Evolutionary conservation across 2,113 vertebrate species (phyloP).

Genomic region (Trichomycterus rosablanca): DNA sequence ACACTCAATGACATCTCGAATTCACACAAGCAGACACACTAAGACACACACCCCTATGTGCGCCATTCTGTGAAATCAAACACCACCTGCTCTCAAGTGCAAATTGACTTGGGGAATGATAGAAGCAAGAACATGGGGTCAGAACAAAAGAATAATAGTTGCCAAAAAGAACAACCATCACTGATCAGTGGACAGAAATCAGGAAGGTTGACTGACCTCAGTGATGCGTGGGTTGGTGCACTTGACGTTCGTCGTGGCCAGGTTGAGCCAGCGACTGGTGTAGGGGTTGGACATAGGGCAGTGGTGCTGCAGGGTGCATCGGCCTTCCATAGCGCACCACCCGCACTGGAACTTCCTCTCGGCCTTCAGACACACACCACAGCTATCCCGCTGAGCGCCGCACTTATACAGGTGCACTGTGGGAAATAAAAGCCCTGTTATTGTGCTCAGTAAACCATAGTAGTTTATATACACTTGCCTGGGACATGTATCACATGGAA

Average conservation of each 20-base stretch:
- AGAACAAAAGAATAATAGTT: background rate
- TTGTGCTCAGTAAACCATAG: background rate
- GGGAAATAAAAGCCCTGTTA: slow-evolving; percentile 20
- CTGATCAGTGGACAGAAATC: too few relatives aligned
- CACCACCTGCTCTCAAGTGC: slow-evolving; percentile 32
- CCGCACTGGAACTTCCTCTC: slow-evolving; percentile 93
- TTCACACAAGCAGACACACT: slow-evolving; percentile 15
- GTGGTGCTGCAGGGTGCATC: slow-evolving; percentile 81
- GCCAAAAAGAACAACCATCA: background rate
- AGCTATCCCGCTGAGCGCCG: slow-evolving; percentile 92
- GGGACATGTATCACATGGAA: too few relatives aligned
- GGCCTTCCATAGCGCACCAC: slow-evolving; percentile 86
- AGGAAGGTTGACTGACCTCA: slow-evolving; percentile 71
- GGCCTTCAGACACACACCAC: slow-evolving; percentile 92
- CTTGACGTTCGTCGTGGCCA: slow-evolving; percentile 86
- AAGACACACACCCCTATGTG: slow-evolving; percentile 8
- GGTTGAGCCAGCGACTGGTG: slow-evolving; percentile 85
- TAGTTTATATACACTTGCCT: too few relatives aligned
- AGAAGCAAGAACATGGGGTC: slow-evolving; percentile 13
- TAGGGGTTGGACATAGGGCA: slow-evolving; percentile 68
- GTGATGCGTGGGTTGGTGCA: slow-evolving; percentile 97
- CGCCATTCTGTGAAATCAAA: slow-evolving; percentile 36
- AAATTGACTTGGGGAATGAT: slow-evolving; percentile 23
- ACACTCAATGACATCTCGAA: slow-evolving; percentile 33
- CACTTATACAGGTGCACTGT: slow-evolving; percentile 97